Evolutionary conservation across 1,140 invertebrate species (phyloP), one percentile per base, ranked within the genome.

Genomic region (Heliconius nattereri): DNA sequence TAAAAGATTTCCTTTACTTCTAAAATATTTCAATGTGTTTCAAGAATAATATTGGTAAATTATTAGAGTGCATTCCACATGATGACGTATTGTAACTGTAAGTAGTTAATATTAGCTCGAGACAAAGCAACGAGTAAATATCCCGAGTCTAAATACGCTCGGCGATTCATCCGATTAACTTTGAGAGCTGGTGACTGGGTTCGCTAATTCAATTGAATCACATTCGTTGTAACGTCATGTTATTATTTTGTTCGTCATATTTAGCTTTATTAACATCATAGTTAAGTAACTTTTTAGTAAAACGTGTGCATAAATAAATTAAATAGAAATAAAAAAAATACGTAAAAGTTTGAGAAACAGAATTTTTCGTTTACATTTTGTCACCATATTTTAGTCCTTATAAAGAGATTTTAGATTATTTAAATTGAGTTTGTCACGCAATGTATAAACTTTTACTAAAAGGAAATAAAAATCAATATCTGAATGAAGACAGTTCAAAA

Each of bases 51-150:
- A 70, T 74, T 66, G 29, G 20, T 49, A 76, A 35, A 66, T 71
- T 78, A 32, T 75, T 54, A 7, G 71, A 73, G 32, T 71, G 32
- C 71, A 73, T 77, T 80, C 20, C 77, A 19, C 37, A n/a, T 57
- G 76, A 78, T 78, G 76, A 75, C 49, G 76, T 70, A 40, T 72
- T 73, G 29, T 49, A 73, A 77, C 23, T 52, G 29, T 45, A 73
- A 77, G 37, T 52, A 71, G 71, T 78, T 81, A 81, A 81, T 81
- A 81, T 81, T 81, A 80, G 75, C 75, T 29, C 71, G 79, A 83
- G 71, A 80, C 84, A 84, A 80, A 82, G 81, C 77, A 85, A 85
- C 78, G 77, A 83, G 81, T 83, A 86, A 84, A 85, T 84, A 83
- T 76, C 80, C 78, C 70, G 78, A 73, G 71, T 77, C 80, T 85